Base-by-base conservation (phyloP, 2,888 invertebrate species). In the Morpho helenor region DNA sequence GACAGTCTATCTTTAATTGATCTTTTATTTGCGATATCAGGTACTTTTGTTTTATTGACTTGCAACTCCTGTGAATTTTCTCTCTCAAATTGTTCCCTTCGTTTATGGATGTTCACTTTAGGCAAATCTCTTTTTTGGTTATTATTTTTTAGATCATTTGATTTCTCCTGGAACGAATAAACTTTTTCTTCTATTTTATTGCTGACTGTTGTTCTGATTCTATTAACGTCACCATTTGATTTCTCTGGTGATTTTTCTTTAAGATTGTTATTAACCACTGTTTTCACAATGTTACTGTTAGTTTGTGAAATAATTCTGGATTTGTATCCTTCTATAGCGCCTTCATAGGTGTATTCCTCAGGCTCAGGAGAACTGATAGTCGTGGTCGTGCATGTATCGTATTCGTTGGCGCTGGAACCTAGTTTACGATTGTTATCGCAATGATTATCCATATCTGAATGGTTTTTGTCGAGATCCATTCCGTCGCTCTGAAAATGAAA, bases 291-390 rank as follows among this genome's bases (percentile, higher is more conserved):
- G 62, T 75, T 84, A 66, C 88, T 85, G 73, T 85, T 87, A 41
- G 92, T 92, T 70, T 92, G 91, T 45, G 93, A 93, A 70, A 94
- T 93, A 50, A 95, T 95, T 68, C 96, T 92, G 54, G 95, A 95
- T 70, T 96, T 95, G 82, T 97, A 97, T 68, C 95, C 95, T 76
- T 96, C 95, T 69, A 96, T 96, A 70, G 96, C 96, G 70, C 96
- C 94, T 82, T 97, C 96, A 79, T 96, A 97, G 0, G 96, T 96
- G 81, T 96, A 96, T 79, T 96, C 96, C 72, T 95, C 93, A 42
- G 93, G 93, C 80, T 94, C 94, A 2, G 94, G 93, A 49, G 94
- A 93, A 76, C 93, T 94, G 67, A 93, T 92, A 48, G 93, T 93
- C 67, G 93, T 93, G 57, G 93, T 94, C 70, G 93, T 94, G 67